phyloP scores from a whole-genome alignment of 2,888 invertebrate species.

The Bombylius major region DNA sequence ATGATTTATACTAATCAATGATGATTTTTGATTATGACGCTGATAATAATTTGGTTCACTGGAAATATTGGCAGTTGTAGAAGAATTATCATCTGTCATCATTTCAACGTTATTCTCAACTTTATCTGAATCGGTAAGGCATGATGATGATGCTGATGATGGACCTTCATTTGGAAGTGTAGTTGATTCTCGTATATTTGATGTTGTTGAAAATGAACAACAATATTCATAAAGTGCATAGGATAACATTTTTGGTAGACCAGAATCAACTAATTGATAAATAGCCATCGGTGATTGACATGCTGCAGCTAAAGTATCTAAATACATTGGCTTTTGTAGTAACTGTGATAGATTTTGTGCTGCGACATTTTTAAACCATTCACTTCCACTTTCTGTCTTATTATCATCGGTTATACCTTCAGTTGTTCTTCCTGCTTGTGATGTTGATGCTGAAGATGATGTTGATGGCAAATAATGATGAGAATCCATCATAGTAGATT shows the following conservation, averaged over 20 bases:
- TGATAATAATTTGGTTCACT: conserved; percentile 17
- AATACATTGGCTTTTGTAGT: conserved; percentile 48
- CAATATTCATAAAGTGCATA: conserved; percentile 45
- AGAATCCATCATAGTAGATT: too few relatives aligned
- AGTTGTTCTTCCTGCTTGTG: conserved; percentile 14
- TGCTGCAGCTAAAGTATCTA: conserved; percentile 64
- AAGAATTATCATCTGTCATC: conserved; percentile 16
- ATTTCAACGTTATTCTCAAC: conserved; percentile 21
- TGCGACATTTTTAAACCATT: conserved; percentile 44
- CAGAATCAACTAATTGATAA: conserved; percentile 61
- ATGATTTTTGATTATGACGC: conserved; percentile 17
- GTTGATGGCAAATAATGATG: too few relatives aligned
- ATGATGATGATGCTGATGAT: conserved; percentile 13
- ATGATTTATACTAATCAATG: conserved; percentile 45
- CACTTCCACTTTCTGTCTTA: conserved; percentile 40
- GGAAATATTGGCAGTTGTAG: conserved; percentile 9
- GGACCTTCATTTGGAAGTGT: conserved; percentile 15
- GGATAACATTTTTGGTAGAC: conserved; percentile 51
- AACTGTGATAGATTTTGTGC: conserved; percentile 43
- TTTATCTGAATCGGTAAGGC: conserved; percentile 40
- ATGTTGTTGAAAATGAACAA: conserved; percentile 21
- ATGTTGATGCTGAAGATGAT: too few relatives aligned
- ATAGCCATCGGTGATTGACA: conserved; percentile 71
- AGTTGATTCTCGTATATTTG: conserved; percentile 12
- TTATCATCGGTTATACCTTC: conserved; percentile 58